Conservation (phyloP, 2,113 vertebrate genomes). For the Arenaria interpres region DNA sequence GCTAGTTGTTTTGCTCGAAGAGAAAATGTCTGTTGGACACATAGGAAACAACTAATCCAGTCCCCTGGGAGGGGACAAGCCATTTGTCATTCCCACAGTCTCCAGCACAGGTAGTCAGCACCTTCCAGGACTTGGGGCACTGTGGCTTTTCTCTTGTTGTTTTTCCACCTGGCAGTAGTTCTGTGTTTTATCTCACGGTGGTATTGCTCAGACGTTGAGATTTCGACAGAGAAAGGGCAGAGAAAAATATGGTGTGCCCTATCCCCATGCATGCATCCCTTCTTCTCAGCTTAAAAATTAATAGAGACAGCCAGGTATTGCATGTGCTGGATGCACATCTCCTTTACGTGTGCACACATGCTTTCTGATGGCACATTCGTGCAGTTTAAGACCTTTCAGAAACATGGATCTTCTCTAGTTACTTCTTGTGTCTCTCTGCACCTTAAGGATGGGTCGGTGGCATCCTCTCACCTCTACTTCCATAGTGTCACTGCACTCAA, state of each 20-base stretch:
- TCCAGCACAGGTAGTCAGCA: not conserved
- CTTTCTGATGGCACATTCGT: not conserved
- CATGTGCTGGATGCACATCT: not conserved
- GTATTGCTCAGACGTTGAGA: not conserved
- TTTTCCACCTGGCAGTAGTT: not conserved
- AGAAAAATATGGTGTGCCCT: not conserved
- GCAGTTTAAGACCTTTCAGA: not conserved
- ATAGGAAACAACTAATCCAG: not conserved
- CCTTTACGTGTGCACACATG: accelerated
- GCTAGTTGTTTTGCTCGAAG: conserved; percentile 16
- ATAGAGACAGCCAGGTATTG: accelerated
- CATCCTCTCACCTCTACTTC: not conserved
- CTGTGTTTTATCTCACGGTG: not conserved
- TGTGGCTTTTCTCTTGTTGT: not conserved
- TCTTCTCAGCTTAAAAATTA: not conserved
- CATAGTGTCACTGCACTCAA: accelerated
- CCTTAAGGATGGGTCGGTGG: not conserved
- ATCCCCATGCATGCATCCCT: accelerated
- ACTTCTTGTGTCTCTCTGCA: not conserved
- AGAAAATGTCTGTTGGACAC: not conserved
- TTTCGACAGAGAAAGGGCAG: not conserved
- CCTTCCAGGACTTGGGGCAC: not conserved
- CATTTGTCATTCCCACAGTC: not conserved
- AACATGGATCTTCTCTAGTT: not conserved
- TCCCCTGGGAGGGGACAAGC: not conserved